Base-by-base conservation (phyloP, 2,797 vertebrate genomes). In the Sylvia borin region DNA sequence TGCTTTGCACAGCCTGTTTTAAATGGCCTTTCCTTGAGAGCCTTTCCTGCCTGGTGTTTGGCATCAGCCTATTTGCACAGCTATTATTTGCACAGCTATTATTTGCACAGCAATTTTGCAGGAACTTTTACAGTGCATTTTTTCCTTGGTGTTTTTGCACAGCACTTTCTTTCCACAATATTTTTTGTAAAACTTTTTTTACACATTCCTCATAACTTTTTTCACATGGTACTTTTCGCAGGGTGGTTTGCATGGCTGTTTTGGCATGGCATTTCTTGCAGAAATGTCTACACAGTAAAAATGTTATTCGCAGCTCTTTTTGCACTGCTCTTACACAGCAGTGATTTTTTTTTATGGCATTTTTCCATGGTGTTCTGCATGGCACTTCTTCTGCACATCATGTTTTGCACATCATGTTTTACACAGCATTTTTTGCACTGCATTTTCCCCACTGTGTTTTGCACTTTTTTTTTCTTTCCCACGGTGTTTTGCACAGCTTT, bases 261-360 rank as follows among this genome's bases (percentile, higher is more conserved):
- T 31, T 13, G 8, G 15, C 0, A 0, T 2, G 4, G 32, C 10
- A 17, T 31, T 60, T 60, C 36, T 54, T 38, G 48, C 22, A 70
- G 2, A 58, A 36, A 47, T 34, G 14, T 31, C 42, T 36, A 31
- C 8, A 14, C n/a, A 24, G 26, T 36, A 36, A 73, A 47, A 74
- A 31, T 21, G 11, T n/a, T 47, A 20, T 38, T 47, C 48, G 29
- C 29, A 68, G 43, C 5, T 55, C 31, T 45, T 65, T 58, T 45
- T 57, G 64, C 32, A 13, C 5, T 9, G 48, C 15, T 15, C 50
- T 31, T 58, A 13, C 13, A 19, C 8, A 21, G 34, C 27, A n/a
- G n/a, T n/a, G 34, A 11, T 27, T 50, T 60, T 22, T 32, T 55
- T 61, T 51, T 16, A 2, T 11, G 14, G 50, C 18, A 4, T 53